Conservation (phyloP, 2,888 invertebrate species). For the Diachrysia chrysitis region DNA sequence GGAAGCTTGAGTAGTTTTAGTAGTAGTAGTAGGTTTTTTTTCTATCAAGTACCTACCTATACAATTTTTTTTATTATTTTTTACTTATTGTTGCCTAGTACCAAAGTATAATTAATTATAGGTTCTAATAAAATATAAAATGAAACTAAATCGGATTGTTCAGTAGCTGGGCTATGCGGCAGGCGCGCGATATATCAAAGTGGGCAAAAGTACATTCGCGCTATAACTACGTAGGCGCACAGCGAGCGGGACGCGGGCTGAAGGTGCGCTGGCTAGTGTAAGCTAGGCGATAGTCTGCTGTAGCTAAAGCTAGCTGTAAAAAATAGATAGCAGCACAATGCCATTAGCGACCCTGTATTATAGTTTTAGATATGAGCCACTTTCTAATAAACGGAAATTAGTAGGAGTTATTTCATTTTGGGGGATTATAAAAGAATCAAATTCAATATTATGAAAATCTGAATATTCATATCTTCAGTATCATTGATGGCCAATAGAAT, state of each 20-base stretch:
- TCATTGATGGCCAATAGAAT: slow-evolving; percentile 91
- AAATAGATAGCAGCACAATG: too few species aligned
- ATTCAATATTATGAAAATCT: slow-evolving; percentile 89
- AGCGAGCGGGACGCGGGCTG: slow-evolving; percentile 82
- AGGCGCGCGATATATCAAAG: slow-evolving; percentile 85
- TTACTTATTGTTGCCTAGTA: too few species aligned
- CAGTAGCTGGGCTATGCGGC: slow-evolving; percentile 75
- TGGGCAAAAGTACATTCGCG: slow-evolving; percentile 89
- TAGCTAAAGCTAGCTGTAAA: too few species aligned
- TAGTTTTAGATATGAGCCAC: too few species aligned
- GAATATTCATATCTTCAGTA: slow-evolving; percentile 92
- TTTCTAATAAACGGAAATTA: slow-evolving; percentile 90
- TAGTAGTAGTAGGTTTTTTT: too few species aligned
- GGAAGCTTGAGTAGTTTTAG: too few species aligned
- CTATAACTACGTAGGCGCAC: slow-evolving; percentile 88
- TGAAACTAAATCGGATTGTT: slow-evolving; percentile 50
- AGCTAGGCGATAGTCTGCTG: slow-evolving; percentile 46
- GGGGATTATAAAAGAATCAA: slow-evolving; percentile 90
- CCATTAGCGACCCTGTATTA: too few species aligned
- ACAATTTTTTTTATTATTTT: too few species aligned
- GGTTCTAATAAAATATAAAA: background rate
- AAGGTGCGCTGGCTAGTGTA: slow-evolving; percentile 51
- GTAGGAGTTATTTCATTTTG: slow-evolving; percentile 72
- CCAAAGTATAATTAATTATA: too few species aligned
- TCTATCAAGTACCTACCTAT: too few species aligned